phyloP scores from a whole-genome alignment of 1,140 invertebrate genomes.

The Heliconius melpomene region DNA sequence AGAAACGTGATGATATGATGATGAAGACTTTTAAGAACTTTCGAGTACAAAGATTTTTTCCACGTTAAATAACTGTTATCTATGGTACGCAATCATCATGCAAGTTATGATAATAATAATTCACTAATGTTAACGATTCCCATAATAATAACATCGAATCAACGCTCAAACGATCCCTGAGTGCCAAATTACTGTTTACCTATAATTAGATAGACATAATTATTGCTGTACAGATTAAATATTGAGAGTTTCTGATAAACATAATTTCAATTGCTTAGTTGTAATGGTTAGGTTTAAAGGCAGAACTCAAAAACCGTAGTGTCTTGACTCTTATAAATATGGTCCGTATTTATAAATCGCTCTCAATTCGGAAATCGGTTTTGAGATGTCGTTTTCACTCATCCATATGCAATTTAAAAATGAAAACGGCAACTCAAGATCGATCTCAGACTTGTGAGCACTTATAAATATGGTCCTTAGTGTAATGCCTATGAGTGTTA shows the following conservation, averaged over 20 bases:
- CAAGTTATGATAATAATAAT: constrained; percentile 2
- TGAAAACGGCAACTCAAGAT: too few relatives aligned
- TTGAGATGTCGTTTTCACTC: too few relatives aligned
- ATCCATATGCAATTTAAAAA: too few relatives aligned
- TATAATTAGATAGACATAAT: constrained; percentile 29
- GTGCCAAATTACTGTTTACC: constrained; percentile 38
- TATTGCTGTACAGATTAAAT: constrained; percentile 7
- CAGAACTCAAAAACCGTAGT: too few relatives aligned
- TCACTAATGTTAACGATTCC: constrained; percentile 26
- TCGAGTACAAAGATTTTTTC: neutral
- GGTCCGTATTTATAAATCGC: too few relatives aligned
- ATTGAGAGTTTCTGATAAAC: neutral
- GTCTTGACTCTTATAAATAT: too few relatives aligned
- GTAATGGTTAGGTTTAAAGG: neutral
- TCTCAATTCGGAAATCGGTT: too few relatives aligned
- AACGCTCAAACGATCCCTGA: constrained; percentile 34
- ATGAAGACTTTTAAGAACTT: too few relatives aligned
- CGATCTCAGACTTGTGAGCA: too few relatives aligned
- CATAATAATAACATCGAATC: constrained; percentile 28
- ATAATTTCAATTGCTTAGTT: neutral
- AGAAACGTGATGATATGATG: neutral
- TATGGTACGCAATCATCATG: neutral
- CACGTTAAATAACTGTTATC: neutral
- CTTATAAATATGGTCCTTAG: too few relatives aligned
- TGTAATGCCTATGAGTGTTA: too few relatives aligned